A percentile compares a stretch with the other conserved stretches of the same genome.
These are phyloP conservation scores for Meloidogyne chitwoodi DNA, from an alignment of 1,140 invertebrate genomes.

Conservation along the genomic window DNA sequence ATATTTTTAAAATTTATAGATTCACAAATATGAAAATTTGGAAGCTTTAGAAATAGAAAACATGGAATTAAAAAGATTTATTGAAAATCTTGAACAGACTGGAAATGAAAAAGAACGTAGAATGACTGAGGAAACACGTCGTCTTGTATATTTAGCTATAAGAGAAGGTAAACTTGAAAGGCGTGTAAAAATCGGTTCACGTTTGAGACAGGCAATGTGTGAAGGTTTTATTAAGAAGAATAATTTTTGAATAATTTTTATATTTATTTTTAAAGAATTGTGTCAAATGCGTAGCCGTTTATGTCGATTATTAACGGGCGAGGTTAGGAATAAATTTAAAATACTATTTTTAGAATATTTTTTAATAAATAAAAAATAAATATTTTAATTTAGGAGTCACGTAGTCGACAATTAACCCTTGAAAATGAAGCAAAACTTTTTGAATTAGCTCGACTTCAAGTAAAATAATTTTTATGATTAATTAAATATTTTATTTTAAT, in stretches of 20 bases:
- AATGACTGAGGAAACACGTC: conserved; percentile 43
- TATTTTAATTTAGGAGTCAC: conserved; percentile 9
- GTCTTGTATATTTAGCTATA: conserved; percentile 41
- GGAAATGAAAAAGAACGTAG: conserved; percentile 43
- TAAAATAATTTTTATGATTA: no score
- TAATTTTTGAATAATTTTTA: background rate
- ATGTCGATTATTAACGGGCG: background rate
- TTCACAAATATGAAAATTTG: background rate
- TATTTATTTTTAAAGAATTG: conserved; percentile 6
- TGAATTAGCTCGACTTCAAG: conserved; percentile 17
- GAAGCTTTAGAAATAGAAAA: conserved; percentile 36
- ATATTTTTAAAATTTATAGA: background rate
- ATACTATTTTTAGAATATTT: background rate
- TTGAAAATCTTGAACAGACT: conserved; percentile 20
- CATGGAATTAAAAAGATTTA: conserved; percentile 30
- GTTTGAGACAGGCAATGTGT: conserved; percentile 22
- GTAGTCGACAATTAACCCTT: conserved; percentile 2
- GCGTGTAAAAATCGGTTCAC: conserved; percentile 13
- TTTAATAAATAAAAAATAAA: background rate
- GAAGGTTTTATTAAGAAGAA: conserved; percentile 18
- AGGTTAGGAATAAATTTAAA: background rate
- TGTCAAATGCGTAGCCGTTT: background rate
- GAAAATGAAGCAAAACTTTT: conserved; percentile 34
- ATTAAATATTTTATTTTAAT: no score
- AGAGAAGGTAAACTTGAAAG: conserved; percentile 29